Base-by-base conservation (phyloP, 2,113 vertebrate genomes). In the Anser brachyrhynchus region DNA sequence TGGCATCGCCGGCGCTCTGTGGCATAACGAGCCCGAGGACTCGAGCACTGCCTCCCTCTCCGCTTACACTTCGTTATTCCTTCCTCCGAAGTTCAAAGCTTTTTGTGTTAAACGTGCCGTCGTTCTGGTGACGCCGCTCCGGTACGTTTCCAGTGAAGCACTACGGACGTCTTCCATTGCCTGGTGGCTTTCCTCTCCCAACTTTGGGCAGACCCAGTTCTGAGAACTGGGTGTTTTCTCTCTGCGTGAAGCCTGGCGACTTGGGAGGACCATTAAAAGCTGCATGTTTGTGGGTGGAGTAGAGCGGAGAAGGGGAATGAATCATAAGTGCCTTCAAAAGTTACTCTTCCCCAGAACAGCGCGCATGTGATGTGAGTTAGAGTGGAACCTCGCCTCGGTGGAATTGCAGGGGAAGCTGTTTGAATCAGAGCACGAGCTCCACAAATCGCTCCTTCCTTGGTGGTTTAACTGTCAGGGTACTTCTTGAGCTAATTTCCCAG, bases 281-380 rank as follows among this genome's bases (percentile, higher is more conserved):
- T 61, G 14, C 1, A 0, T 46, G 83, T 74, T 87, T 72, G 80
- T 88, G 92, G 90, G 92, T 95, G 93, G 95, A 80, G 90, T 86
- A 17, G 82, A 71, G 62, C 17, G 81, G 69, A 62, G 57, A 83
- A 93, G 57, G 49, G 39, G 29, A 78, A 46, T 97, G 96, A 96
- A 93, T 93, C 93, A 94, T 19, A 78, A 39, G 85, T 67, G 59
- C 76, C 70, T 46, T 87, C 52, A 13, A 1, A 83, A 90, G 69
- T 71, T 80, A 5, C 6, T 92, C 61, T 31, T 1, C n/a, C 66
- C 84, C 61, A 35, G 79, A 23, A 7, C 61, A 41, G 79, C 16
- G 6, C 41, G 18, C 2, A 17, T 79, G 3, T 52, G 75, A 9
- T 65, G 29, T 2, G 62, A 78, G 61, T 9, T 69, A 17, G n/a